A percentile compares a stretch with the other conserved stretches of the same genome.
Conservation (phyloP, 2,797 vertebrate species). For the Pseudotriccus pelzelni region DNA sequence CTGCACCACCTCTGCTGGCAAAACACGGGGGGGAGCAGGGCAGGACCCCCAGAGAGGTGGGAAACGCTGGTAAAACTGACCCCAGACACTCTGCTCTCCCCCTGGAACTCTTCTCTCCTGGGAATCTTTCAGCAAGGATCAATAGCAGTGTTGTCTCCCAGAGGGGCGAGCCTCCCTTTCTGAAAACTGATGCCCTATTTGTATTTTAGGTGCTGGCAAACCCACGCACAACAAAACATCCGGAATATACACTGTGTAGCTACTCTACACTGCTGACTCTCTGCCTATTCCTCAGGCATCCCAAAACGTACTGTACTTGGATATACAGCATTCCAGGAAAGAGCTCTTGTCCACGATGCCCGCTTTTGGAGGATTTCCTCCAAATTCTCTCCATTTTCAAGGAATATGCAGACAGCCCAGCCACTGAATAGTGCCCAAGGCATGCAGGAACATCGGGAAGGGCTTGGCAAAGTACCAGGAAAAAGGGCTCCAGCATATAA, state of each 20-base stretch:
- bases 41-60: background rate
- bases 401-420: background rate
- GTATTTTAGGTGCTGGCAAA: background rate
- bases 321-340: background rate
- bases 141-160: background rate
- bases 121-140: background rate
- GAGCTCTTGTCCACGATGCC: background rate
- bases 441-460: accelerated
- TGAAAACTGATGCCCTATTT: background rate
- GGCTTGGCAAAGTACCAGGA: background rate
- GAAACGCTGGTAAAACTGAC: too few relatives aligned
- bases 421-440: background rate
- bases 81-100: background rate
- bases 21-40: background rate
- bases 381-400: background rate
- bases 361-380: background rate
- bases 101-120: background rate
- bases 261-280: background rate
- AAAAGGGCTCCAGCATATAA: background rate
- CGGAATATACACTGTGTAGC: background rate
- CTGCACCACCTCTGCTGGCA: constrained; percentile 78
- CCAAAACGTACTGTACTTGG: background rate
- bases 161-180: accelerated
- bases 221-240: accelerated
- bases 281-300: background rate